These are phyloP conservation scores for Rhopalosiphum maidis DNA, from an alignment of 1,140 invertebrate genomes.

Conservation along the genomic window DNA sequence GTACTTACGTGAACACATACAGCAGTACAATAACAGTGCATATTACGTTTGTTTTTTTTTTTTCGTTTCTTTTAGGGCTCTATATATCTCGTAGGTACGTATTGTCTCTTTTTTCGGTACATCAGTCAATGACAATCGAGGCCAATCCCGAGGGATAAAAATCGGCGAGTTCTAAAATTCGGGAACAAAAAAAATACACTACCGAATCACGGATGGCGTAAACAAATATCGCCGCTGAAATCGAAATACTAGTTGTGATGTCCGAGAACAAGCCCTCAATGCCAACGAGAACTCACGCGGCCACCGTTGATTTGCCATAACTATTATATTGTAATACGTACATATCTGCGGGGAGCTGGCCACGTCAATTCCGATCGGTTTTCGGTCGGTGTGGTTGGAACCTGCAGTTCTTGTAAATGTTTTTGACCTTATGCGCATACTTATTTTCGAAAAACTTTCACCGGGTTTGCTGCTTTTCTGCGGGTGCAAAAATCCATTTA, in stretches of 20 bases:
- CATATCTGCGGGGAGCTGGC: not conserved
- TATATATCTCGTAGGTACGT: not conserved
- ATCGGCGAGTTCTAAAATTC: not conserved
- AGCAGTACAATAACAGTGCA: not conserved
- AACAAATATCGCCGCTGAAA: not conserved
- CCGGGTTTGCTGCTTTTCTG: too few species aligned
- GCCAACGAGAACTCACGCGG: not conserved
- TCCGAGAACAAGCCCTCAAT: not conserved
- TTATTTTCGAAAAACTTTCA: not conserved
- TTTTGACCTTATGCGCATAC: too few species aligned
- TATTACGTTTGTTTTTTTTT: not conserved
- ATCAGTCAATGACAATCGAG: slow-evolving; percentile 18
- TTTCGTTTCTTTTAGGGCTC: not conserved
- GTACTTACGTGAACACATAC: not conserved
- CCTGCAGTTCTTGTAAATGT: not conserved
- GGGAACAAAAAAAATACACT: not conserved
- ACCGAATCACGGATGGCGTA: not conserved
- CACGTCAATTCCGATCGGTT: not conserved
- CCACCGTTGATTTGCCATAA: too few species aligned
- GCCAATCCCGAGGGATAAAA: not conserved
- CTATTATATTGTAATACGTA: not conserved
- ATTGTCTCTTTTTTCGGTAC: not conserved
- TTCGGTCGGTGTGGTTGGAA: too few species aligned
- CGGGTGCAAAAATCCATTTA: not conserved
- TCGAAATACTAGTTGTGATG: not conserved